Evolutionary conservation across 2,113 vertebrate species (phyloP), one percentile per base, ranked within the genome.

Genomic region (Malurus alboscapulatus): DNA sequence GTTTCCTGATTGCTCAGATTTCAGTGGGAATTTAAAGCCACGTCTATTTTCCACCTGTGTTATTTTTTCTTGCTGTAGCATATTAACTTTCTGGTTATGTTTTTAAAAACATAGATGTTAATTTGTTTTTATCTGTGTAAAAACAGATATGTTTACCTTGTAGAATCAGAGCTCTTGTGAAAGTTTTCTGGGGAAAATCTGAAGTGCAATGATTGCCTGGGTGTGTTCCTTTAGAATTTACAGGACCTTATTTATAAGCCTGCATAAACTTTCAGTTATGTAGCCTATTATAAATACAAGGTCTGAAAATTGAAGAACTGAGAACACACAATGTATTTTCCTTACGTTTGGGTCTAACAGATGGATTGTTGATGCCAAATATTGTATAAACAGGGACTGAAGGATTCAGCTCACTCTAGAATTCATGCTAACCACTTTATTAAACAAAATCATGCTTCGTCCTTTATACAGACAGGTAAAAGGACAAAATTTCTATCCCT

Each of bases 271-370:
- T 95, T 67, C 40, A 76, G 71, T 95, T 90, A 67, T 71, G 67
- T 92, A 88, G 68, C 72, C 26, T 80, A 13, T 91, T 92, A 78
- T 61, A 90, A 90, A 47, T 54, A 21, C 17, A 50, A 13, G 44
- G 9, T 87, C 76, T 94, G 74, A 85, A 87, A 90, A 80, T 74
- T 67, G 59, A 94, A 92, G 71, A 48, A 67, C 50, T 92, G 75
- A 91, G 78, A 94, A 65, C 82, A 67, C 36, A 12, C 44, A 94
- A 94, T 93, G 90, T 80, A 14, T 92, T 96, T 96, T 94, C 79
- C 87, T 90, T 88, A 77, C 5, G 0, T 84, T 90, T 91, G 26
- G 9, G 48, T 88, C 53, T 86, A 61, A 57, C 38, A 87, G 72
- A 71, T 83, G 85, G 73, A 42, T 90, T 89, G 54, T 93, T 94